Evolutionary conservation across 2,888 invertebrate genomes (phyloP).

Genomic region (Stenotaenia linearis): DNA sequence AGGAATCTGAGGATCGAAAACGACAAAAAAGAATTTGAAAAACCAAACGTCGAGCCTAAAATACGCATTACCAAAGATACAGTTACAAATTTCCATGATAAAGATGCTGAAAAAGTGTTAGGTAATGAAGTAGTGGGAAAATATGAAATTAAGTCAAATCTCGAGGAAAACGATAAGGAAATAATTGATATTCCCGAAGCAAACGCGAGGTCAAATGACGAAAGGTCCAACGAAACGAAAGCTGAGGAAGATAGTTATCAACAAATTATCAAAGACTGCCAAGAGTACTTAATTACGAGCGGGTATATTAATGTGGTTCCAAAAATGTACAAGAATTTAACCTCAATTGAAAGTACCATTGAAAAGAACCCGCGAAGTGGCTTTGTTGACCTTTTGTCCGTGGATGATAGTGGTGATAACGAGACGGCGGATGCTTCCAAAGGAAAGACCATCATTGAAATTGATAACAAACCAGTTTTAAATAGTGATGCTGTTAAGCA

Average conservation of each 20-base stretch:
- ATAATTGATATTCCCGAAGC: background rate
- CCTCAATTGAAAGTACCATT: conserved; percentile 28
- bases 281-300: conserved; percentile 34
- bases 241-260: conserved; percentile 33
- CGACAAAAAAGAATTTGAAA: background rate
- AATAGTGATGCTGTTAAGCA: background rate
- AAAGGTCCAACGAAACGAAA: background rate
- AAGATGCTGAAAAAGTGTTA: background rate
- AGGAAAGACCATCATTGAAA: background rate
- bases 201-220: background rate
- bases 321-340: conserved; percentile 24
- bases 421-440: background rate
- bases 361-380: conserved; percentile 30
- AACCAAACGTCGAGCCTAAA: background rate
- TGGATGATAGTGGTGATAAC: background rate
- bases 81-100: background rate
- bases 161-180: background rate
- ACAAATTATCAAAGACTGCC: conserved; percentile 36
- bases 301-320: conserved; percentile 30
- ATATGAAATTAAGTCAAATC: background rate
- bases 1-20: background rate
- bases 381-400: conserved; percentile 11
- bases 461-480: background rate
- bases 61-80: background rate
- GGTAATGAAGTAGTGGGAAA: background rate